phyloP scores from a whole-genome alignment of 1,140 invertebrate species.

The Anthonomus grandis region DNA sequence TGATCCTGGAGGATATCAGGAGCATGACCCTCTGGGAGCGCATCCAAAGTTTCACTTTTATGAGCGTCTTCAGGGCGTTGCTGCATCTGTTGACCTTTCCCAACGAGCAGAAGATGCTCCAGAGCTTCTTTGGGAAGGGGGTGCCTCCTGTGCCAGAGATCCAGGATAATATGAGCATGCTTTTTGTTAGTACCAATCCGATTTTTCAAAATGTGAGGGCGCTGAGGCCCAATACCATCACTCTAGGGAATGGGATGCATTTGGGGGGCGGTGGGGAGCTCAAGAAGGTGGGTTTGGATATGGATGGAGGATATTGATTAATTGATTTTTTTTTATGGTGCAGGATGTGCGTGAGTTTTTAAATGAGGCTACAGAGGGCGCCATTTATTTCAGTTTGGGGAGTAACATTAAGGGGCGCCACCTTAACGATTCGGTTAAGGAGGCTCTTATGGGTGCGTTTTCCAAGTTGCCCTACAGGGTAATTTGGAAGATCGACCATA shows the following conservation, averaged over 20 bases:
- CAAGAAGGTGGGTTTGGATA: constrained; percentile 22
- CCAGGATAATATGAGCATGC: constrained; percentile 51
- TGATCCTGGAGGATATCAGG: constrained; percentile 7
- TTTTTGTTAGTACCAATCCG: constrained; percentile 54
- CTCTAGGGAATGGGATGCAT: constrained; percentile 53
- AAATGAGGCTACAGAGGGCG: constrained; percentile 52
- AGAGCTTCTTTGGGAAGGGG: constrained; percentile 48
- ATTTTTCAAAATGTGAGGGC: constrained; percentile 50
- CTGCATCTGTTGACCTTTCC: constrained; percentile 22
- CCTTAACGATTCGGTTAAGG: constrained; percentile 50
- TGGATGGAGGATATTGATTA: neutral
- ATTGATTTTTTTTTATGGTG: neutral
- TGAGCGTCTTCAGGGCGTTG: neutral
- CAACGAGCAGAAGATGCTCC: constrained; percentile 39
- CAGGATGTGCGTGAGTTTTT: constrained; percentile 51
- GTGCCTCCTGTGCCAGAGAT: constrained; percentile 50
- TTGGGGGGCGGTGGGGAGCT: constrained; percentile 44
- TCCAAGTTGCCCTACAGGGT: constrained; percentile 53
- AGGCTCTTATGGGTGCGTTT: constrained; percentile 53
- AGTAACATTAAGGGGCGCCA: constrained; percentile 56
- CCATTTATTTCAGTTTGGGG: constrained; percentile 59
- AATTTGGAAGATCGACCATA: constrained; percentile 57
- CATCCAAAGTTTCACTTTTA: constrained; percentile 23
- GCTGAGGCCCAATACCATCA: constrained; percentile 50
- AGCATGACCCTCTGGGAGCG: constrained; percentile 25